Evolutionary conservation across 2,797 vertebrate species (phyloP), one percentile per base, ranked within the genome.

Genomic region (Tympanoctomys barrerae): DNA sequence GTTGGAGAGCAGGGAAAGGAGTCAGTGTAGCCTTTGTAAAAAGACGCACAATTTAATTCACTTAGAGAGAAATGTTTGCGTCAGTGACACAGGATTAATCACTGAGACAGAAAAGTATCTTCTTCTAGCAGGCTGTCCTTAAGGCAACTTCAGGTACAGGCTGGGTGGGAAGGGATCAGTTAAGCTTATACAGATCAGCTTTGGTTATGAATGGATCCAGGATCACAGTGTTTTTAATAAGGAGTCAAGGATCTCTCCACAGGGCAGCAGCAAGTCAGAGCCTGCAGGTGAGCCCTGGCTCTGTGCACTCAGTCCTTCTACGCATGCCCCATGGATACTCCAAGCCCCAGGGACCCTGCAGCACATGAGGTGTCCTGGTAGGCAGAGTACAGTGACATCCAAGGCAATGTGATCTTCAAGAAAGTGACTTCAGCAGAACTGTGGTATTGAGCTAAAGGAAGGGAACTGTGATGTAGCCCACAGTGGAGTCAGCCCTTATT

Each of bases 291-390:
- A n/a, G 24, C 77, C 36, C 33, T 19, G 19, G n/a, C 24, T 11
- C 12, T 49, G 59, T 33, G 19, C 18, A 49, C 11, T 49, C 75
- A 13, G 8, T 31, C 46, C 9, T 3, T 24, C 24, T 71, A 0
- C 7, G 24, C n/a, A n/a, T 10, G 7, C 66, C 16, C 39, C 24
- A 18, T 2, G 1, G 49, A 19, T 12, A 22, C 12, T 2, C 5
- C 71, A 42, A 21, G 31, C 31, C 61, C 39, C 22, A 18, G 39
- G 19, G 42, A 57, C 54, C 11, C 42, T 59, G 12, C 28, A n/a
- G 13, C 52, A 12, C 21, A 13, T 19, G 7, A 28, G 52, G 57
- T 2, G 22, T 49, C n/a, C 57, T 13, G 13, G 39, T 13, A 42
- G 22, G 39, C 39, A 42, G 70, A 42, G 10, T 24, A 26, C 70